These are phyloP conservation scores for Elephantulus edwardii DNA, from an alignment of 2,113 vertebrate genomes.

Conservation along the genomic window DNA sequence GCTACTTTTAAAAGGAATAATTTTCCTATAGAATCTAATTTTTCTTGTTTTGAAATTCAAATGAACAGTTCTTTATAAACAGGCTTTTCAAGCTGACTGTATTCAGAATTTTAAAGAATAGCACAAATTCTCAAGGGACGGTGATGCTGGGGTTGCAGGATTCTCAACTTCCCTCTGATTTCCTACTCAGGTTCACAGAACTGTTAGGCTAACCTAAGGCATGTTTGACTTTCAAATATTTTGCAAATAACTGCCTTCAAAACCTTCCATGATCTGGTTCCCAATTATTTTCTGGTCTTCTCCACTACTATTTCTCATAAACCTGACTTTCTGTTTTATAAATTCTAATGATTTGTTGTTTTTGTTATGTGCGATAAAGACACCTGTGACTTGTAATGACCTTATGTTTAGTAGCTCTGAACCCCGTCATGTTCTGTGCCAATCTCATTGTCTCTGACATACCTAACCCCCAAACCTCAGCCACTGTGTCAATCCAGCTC, in stretches of 20 bases:
- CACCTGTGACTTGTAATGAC: no score
- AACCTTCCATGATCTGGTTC: not conserved
- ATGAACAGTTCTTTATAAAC: not conserved
- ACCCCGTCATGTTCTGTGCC: no score
- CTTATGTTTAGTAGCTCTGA: no score
- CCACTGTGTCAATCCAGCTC: no score
- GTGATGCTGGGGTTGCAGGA: not conserved
- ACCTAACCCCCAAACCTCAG: no score
- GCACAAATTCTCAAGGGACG: not conserved
- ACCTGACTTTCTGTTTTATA: not conserved
- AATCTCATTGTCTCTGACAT: no score
- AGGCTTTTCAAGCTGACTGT: not conserved
- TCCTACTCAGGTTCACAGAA: no score
- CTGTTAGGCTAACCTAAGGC: not conserved
- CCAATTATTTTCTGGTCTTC: not conserved
- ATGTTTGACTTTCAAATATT: not conserved
- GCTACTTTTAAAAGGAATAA: slow-evolving; percentile 20
- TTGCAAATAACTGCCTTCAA: not conserved
- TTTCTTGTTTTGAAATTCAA: slow-evolving; percentile 3
- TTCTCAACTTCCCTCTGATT: not conserved
- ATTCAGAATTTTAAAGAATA: not conserved
- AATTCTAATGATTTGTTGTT: no score
- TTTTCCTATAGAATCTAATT: not conserved
- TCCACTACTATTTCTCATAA: not conserved
- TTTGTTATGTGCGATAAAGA: no score